Conservation (phyloP, 2,797 vertebrate genomes). For the Alectoris magna region DNA sequence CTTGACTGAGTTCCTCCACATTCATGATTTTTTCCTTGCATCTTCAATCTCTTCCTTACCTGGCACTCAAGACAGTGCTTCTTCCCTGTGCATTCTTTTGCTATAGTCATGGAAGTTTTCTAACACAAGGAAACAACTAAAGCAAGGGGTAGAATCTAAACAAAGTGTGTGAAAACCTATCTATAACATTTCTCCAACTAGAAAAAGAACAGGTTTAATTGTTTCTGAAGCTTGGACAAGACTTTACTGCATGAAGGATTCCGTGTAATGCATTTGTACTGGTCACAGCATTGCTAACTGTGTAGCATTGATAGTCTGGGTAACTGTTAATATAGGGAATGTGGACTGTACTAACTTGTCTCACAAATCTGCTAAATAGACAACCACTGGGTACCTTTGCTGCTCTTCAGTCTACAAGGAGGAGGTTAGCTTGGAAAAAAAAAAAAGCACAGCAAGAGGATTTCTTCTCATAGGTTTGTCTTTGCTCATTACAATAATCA, state of each 20-base stretch:
- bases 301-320: background rate
- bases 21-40: background rate
- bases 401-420: background rate
- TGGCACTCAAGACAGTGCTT: background rate
- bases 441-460: background rate
- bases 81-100: background rate
- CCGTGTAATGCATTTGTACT: background rate
- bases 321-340: background rate
- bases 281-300: background rate
- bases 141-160: background rate
- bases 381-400: background rate
- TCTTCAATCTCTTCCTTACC: background rate
- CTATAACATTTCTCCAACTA: background rate
- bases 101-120: background rate
- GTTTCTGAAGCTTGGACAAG: background rate
- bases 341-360: background rate
- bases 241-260: background rate
- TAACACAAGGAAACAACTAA: background rate
- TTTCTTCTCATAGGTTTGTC: background rate
- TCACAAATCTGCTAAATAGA: background rate
- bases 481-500: background rate
- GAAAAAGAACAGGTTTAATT: background rate
- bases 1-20: background rate
- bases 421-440: background rate
- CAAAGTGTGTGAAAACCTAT: accelerated